Evolutionary conservation across 2,797 vertebrate genomes (phyloP), one percentile per base, ranked within the genome.

Genomic region (Hydrophis major): DNA sequence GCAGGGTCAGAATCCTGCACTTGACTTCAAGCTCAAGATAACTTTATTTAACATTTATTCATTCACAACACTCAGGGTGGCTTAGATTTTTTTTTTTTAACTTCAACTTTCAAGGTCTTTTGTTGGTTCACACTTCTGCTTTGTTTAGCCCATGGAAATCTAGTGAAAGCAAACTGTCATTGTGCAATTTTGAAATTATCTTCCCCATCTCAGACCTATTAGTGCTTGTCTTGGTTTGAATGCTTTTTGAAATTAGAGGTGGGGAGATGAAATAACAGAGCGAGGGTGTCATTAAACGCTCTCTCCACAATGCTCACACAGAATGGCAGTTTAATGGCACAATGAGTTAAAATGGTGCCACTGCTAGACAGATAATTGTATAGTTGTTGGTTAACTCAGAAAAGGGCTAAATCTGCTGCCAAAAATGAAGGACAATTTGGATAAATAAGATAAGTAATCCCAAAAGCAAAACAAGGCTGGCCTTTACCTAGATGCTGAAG

Each of bases 271-370:
- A 2, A 60, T 91, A 95, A 42, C 10, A 63, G 3, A 61, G n/a
- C 27, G 7, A 63, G 2, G 69, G n/a, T 18, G 63, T 10, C 74
- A 94, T 63, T 5, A 16, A 93, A 93, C 89, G 10, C 7, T 93
- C 56, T 60, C 14, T 86, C 13, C 6, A 16, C 16, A 92, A 93
- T 63, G 2, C 0, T 25, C 87, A 94, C 95, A 94, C 69, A 92
- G 63, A 63, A 27, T 87, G 86, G 12, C 4, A 86, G 14, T 78
- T 94, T 94, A 95, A 89, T 37, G 92, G 83, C 61, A 87, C 4
- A 3, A 83, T 92, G 86, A 93, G 92, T 92, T 94, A 94, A 91
- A 56, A 13, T 89, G n/a, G 91, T 94, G 7, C 86, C 90, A n/a
- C 27, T 60, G 37, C n/a, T 93, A n/a, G 5, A 66, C 37, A 86